Base-by-base conservation (phyloP, 1,140 invertebrate species). In the Cyphomyrmex costatus region DNA sequence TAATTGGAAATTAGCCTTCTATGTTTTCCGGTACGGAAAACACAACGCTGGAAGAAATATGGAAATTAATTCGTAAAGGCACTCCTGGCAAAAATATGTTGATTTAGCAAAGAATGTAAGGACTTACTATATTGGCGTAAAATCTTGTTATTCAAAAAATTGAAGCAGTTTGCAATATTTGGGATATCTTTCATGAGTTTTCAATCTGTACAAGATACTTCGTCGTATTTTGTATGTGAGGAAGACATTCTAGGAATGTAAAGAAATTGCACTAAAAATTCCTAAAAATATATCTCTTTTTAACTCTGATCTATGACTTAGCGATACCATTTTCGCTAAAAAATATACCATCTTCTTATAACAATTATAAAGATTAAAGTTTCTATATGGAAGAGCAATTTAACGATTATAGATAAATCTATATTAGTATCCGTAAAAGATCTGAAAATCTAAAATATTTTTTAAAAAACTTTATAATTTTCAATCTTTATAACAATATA, bases 171-270 rank as follows among this genome's bases (percentile, higher is more conserved):
- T 36, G 66, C 49, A 21, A 27, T 33, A 53, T 36, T 42, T 24
- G 27, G 14, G 0, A 24, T 19, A 4, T 42, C n/a, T 42, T 21
- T 46, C 3, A 12, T 24, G 46, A 46, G 53, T 30, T 33, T 88
- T 71, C 10, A 46, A 24, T 56, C 36, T 51, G n/a, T 66, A 30
- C n/a, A 60, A 46, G 24, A 56, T 51, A 30, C 21, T 85, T 71
- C 30, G 30, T 70, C 14, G 30, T 46, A 27, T 79, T 27, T 77
- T 56, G 14, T 56, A 5, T 80, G 10, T 24, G 24, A 84, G 88
- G 88, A 90, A 90, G 88, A 90, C 88, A 74, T 79, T 73, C 58
- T 76, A 74, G 85, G 88, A 90, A 84, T 87, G 88, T 89, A 84
- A 89, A 84, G 78, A 79, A 87, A 89, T 90, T 90, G 88, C 88